phyloP scores from a whole-genome alignment of 2,888 invertebrate genomes.

The Eupsilia transversa region DNA sequence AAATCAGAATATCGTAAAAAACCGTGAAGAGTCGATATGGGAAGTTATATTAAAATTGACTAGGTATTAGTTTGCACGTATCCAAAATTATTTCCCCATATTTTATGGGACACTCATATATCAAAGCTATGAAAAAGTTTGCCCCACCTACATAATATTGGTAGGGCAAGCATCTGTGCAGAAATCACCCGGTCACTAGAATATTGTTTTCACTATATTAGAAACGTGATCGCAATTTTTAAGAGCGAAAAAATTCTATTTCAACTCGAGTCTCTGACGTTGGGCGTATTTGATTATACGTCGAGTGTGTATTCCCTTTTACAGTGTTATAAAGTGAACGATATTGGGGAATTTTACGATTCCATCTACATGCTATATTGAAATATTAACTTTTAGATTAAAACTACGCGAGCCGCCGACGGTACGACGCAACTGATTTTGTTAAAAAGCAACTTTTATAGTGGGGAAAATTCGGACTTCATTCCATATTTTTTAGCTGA shows the following conservation, averaged over 20 bases:
- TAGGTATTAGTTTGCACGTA: constrained; percentile 50
- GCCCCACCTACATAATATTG: constrained; percentile 85
- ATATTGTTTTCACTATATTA: constrained; percentile 92
- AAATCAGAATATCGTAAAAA: constrained; percentile 10
- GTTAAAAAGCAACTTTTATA: constrained; percentile 47
- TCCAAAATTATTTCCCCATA: constrained; percentile 68
- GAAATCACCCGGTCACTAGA: constrained; percentile 91
- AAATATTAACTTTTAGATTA: constrained; percentile 83
- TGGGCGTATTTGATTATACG: constrained; percentile 87
- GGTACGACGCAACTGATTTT: constrained; percentile 45
- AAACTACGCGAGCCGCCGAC: constrained; percentile 61
- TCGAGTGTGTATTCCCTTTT: constrained; percentile 85
- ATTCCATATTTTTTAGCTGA: constrained; percentile 20
- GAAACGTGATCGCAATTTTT: constrained; percentile 91
- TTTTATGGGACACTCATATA: constrained; percentile 82
- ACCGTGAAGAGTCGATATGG: background rate
- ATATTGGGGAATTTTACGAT: constrained; percentile 85
- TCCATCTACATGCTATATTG: constrained; percentile 85
- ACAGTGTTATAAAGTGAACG: constrained; percentile 86
- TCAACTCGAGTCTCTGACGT: constrained; percentile 83
- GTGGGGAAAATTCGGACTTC: constrained; percentile 1
- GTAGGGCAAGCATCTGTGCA: constrained; percentile 88
- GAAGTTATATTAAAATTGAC: constrained; percentile 46
- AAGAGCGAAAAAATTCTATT: constrained; percentile 90
- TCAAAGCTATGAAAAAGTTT: constrained; percentile 84